Base-by-base conservation (phyloP, 2,797 vertebrate genomes). In the Oophaga sylvatica region DNA sequence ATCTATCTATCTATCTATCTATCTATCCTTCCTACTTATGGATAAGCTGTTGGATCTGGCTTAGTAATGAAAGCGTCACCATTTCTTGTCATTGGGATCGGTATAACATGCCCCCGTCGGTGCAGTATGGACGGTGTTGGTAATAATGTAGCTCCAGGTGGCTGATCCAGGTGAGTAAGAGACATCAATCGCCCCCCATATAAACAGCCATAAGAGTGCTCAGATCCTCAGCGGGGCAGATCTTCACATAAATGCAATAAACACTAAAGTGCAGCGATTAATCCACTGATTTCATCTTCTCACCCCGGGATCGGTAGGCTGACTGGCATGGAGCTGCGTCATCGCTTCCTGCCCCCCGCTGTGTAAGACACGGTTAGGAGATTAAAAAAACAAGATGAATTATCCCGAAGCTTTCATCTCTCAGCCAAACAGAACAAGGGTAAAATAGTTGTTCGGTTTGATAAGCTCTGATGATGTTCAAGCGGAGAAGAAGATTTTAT, bases 301-400 rank as follows among this genome's bases (percentile, higher is more conserved):
- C 85, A 86, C 78, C 63, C 67, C 78, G 31, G 78, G 78, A 73
- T 86, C 77, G 73, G 26, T 81, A 80, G 78, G 35, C 77, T 68
- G 63, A 19, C 65, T 86, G 63, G 77, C 85, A 71, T 60, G 41
- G 8, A 31, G 79, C 53, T 15, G 67, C 70, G 22, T 71, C 56
- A 63, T 19, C 20, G n/a, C 85, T 81, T 81, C 57, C 78, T 87
- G 35, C 41, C 53, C 68, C 79, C 68, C 45, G 79, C 85, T 76
- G 68, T 22, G 78, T 5, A n/a, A 35, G 62, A 81, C 81, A 83
- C 31, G 56, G 67, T 76, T 62, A 81, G 22, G 19, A 81, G 78
- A 87, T 81, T 81, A 41, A 87, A 81, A 86, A 80, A 76, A 75
- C 65, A 87, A 75, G 79, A 81, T 87, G 35, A 75, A 87, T 87